A percentile compares a stretch with the other conserved stretches of the same genome.
phyloP scores from a whole-genome alignment of 2,113 vertebrate species.

The Chelonoidis abingdonii region DNA sequence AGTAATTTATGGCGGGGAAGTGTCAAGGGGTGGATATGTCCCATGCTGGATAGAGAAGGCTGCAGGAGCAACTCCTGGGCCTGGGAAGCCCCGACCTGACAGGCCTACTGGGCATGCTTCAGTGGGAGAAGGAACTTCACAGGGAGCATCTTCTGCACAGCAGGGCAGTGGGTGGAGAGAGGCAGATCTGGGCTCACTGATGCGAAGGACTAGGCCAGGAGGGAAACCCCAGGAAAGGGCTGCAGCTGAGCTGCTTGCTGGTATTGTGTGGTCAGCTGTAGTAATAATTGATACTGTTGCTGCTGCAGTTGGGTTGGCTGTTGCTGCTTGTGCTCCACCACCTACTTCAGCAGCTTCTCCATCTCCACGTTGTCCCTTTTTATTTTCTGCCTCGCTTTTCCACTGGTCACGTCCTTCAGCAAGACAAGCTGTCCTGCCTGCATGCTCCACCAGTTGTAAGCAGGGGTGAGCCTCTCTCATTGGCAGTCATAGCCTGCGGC shows the following conservation, averaged over 20 bases:
- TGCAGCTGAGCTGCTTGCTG: background rate
- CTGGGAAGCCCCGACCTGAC: background rate
- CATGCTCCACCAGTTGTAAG: background rate
- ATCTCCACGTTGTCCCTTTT: background rate
- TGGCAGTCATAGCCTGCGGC: no score
- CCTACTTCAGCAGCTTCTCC: background rate
- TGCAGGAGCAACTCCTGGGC: background rate
- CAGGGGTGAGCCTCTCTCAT: background rate
- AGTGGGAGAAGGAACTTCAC: background rate
- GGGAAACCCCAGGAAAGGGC: background rate
- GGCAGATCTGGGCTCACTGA: background rate
- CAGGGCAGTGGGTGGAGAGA: background rate
- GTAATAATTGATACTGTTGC: background rate
- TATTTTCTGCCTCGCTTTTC: no score
- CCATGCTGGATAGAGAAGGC: background rate
- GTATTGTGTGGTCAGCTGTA: background rate
- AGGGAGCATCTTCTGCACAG: background rate
- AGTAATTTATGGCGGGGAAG: background rate
- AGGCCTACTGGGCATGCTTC: background rate
- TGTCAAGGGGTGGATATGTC: background rate
- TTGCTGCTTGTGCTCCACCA: background rate
- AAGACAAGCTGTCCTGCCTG: background rate
- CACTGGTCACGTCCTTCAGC: background rate
- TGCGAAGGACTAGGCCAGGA: background rate
- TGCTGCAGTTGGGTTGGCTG: background rate